These are phyloP conservation scores for Aspidoscelis tigris DNA, from an alignment of 2,113 vertebrate genomes.

Conservation along the genomic window DNA sequence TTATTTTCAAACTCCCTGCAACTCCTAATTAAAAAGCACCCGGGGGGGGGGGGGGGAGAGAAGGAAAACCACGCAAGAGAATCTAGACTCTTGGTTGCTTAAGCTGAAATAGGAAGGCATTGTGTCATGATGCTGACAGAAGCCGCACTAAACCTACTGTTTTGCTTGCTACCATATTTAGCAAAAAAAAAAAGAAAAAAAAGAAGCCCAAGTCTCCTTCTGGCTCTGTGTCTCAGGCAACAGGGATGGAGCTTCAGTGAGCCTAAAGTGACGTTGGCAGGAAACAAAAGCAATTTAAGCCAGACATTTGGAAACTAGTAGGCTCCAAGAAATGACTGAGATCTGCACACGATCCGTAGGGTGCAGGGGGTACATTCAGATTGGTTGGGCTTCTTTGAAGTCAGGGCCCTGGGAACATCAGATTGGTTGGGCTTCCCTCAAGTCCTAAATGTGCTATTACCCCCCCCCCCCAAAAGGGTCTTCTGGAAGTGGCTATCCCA, in stretches of 20 bases:
- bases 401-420: too few species aligned
- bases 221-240: neutral
- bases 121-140: too few species aligned
- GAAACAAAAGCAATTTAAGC: neutral
- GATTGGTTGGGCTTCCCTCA: neutral
- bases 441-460: neutral
- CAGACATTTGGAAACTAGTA: neutral
- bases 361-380: neutral
- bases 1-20: neutral
- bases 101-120: too few species aligned
- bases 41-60: neutral
- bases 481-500: neutral
- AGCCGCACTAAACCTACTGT: neutral
- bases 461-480: too few species aligned
- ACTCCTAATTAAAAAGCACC: neutral
- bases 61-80: neutral
- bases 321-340: neutral
- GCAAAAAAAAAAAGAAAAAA: too few species aligned
- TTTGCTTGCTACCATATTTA: neutral
- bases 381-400: too few species aligned
- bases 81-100: neutral
- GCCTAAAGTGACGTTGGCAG: neutral
- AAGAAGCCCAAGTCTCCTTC: neutral
- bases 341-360: too few species aligned
- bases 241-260: too few species aligned